Evolutionary conservation across 2,113 vertebrate genomes (phyloP).

Genomic region (Microcebus lehilahytsara): DNA sequence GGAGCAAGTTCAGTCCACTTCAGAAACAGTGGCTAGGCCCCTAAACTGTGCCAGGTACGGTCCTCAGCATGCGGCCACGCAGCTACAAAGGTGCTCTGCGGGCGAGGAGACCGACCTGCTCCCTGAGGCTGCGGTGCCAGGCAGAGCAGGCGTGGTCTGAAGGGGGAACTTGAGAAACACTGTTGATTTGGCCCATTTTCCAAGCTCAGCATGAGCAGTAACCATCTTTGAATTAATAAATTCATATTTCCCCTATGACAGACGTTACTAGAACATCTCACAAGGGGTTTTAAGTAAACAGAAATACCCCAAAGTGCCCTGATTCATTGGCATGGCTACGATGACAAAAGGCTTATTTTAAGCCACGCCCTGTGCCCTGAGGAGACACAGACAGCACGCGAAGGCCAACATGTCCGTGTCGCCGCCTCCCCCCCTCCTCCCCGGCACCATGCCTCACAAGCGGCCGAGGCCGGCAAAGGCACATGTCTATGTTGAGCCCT

Average conservation of each 20-base stretch:
- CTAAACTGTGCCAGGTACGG: background rate
- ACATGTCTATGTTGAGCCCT: accelerated
- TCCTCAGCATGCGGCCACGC: accelerated
- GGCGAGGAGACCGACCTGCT: background rate
- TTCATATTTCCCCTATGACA: background rate
- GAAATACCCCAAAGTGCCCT: background rate
- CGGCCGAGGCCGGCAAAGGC: accelerated
- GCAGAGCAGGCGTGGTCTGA: background rate
- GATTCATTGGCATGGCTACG: background rate
- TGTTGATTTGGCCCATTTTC: background rate
- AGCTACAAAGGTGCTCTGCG: background rate
- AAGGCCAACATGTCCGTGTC: accelerated
- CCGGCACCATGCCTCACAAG: accelerated
- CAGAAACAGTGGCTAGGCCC: background rate
- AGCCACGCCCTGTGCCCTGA: background rate
- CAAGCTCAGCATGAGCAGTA: background rate
- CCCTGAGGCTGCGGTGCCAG: background rate
- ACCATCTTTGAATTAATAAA: background rate
- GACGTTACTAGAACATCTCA: background rate
- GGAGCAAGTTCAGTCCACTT: background rate
- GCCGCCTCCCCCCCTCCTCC: background rate
- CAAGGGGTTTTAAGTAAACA: background rate
- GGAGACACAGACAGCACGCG: background rate
- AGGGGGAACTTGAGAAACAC: background rate
- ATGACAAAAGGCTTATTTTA: background rate